Conservation (phyloP, 2,888 invertebrate species). For the Hydropsyche betteni region DNA sequence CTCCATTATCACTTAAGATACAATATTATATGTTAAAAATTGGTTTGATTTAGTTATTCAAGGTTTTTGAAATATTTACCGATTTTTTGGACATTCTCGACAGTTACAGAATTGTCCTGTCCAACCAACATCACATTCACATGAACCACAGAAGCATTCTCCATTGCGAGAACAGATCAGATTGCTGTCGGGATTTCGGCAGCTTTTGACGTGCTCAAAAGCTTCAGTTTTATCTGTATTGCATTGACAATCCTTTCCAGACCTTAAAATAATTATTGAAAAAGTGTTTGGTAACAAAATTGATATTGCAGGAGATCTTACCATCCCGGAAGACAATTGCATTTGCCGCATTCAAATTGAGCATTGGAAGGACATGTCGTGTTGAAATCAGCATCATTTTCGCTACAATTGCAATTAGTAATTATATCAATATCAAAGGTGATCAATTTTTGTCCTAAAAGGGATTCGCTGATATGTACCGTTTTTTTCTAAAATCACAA, state of each 20-base stretch:
- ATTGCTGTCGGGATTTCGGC: conserved; percentile 55
- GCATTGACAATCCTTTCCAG: conserved; percentile 67
- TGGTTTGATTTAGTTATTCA: not conserved
- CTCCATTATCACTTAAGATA: conserved; percentile 55
- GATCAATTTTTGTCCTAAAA: conserved; percentile 75
- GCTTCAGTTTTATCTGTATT: conserved; percentile 61
- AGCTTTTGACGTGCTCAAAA: conserved; percentile 56
- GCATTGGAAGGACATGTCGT: conserved; percentile 64
- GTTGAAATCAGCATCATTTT: conserved; percentile 59
- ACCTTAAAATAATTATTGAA: conserved; percentile 56
- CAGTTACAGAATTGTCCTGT: conserved; percentile 73
- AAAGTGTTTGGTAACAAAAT: not conserved
- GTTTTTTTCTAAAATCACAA: conserved; percentile 54
- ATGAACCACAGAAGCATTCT: conserved; percentile 80
- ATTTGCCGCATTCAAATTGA: conserved; percentile 71
- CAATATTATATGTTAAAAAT: conserved; percentile 5
- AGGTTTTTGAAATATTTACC: conserved; percentile 56
- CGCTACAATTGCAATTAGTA: conserved; percentile 78
- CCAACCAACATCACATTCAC: conserved; percentile 72
- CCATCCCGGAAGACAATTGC: conserved; percentile 72
- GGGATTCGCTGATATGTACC: conserved; percentile 78
- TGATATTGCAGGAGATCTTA: conserved; percentile 53
- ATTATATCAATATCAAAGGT: conserved; percentile 71
- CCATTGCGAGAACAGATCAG: conserved; percentile 75
- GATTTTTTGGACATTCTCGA: conserved; percentile 63